A percentile compares a stretch with the other conserved stretches of the same genome.
These are phyloP conservation scores for Siderastrea radians DNA, from an alignment of 92 coral and sea anemone genomes.

Conservation along the genomic window DNA sequence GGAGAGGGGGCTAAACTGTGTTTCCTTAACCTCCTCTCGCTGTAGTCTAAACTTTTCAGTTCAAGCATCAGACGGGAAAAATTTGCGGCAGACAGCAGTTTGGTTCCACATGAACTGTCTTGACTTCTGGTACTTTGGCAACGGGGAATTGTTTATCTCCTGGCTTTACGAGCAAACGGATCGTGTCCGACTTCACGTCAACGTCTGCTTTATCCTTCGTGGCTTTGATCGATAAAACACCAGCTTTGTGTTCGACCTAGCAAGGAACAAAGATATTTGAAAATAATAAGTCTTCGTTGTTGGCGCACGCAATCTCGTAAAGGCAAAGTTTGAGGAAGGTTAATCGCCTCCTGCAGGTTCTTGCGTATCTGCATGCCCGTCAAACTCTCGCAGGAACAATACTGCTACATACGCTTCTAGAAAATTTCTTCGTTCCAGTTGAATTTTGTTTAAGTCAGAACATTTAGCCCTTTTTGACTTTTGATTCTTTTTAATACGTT, in stretches of 20 bases:
- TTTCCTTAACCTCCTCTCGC: too few relatives aligned
- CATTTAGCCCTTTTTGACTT: too few relatives aligned
- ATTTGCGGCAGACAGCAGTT: constrained; percentile 34
- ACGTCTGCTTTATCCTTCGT: constrained; percentile 92
- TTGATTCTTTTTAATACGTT: too few relatives aligned
- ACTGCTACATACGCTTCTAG: too few relatives aligned
- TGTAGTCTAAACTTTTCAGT: too few relatives aligned
- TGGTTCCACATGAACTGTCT: constrained; percentile 72
- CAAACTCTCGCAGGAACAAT: too few relatives aligned
- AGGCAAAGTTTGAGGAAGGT: not conserved
- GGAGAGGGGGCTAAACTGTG: too few relatives aligned
- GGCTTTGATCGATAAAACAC: constrained; percentile 86
- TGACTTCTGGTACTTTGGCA: constrained; percentile 66
- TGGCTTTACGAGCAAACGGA: constrained; percentile 91
- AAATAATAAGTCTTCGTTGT: too few relatives aligned
- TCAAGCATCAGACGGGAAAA: not conserved
- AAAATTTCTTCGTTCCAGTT: too few relatives aligned
- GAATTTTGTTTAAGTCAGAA: too few relatives aligned
- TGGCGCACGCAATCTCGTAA: not conserved
- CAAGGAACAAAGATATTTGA: not conserved
- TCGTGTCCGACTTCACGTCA: constrained; percentile 94
- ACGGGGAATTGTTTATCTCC: constrained; percentile 92
- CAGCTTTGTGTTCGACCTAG: constrained; percentile 99
- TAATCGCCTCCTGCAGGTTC: too few relatives aligned
- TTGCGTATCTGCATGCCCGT: too few relatives aligned